These are phyloP conservation scores for Kryptolebias ocellatus DNA, from an alignment of 2,797 vertebrate species.

Conservation along the genomic window DNA sequence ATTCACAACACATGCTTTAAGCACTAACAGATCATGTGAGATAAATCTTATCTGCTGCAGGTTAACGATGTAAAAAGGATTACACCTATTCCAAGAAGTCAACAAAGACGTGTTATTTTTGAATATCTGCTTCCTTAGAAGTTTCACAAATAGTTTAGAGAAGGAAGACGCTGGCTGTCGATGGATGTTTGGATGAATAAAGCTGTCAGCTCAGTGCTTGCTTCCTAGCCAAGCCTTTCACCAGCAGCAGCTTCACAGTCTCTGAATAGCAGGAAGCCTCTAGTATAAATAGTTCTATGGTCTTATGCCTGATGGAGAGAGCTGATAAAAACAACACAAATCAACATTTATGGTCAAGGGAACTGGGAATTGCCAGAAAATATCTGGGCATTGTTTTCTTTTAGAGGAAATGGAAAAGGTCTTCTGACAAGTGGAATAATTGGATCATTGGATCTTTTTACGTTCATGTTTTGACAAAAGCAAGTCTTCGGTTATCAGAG, in stretches of 20 bases:
- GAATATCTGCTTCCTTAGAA: conserved; percentile 12
- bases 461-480: background rate
- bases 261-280: conserved; percentile 67
- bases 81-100: conserved; percentile 30
- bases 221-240: conserved; percentile 29
- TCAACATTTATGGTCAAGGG: conserved; percentile 32
- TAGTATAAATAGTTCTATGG: conserved; percentile 40
- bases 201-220: conserved; percentile 55
- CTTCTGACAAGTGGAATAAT: background rate
- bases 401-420: background rate
- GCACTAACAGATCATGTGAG: too few species aligned
- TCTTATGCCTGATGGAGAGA: conserved; percentile 29
- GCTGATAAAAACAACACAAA: conserved; percentile 43
- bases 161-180: conserved; percentile 24
- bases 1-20: too few species aligned
- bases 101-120: conserved; percentile 42
- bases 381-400: background rate
- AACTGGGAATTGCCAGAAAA: conserved; percentile 9
- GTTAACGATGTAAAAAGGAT: background rate
- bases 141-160: conserved; percentile 30
- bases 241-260: conserved; percentile 6
- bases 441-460: background rate
- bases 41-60: too few species aligned
- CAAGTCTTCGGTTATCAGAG: background rate
- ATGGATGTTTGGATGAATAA: conserved; percentile 31